Conservation (phyloP, 37 sponge, comb jelly and placozoan genomes). For the Crambe crambe region DNA sequence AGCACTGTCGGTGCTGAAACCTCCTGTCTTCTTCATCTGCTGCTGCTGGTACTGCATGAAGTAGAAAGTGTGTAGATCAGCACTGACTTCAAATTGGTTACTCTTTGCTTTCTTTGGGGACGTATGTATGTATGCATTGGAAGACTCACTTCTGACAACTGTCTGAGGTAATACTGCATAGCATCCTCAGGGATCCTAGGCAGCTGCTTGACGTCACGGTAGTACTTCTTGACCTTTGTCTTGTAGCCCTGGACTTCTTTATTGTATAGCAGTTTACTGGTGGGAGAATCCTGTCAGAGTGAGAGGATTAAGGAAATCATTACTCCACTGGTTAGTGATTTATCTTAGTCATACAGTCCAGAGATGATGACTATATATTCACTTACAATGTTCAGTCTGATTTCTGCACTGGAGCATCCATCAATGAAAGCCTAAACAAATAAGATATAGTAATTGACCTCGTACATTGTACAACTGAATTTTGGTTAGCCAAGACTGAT, state of each 20-base stretch:
- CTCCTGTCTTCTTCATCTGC: constrained; percentile 18
- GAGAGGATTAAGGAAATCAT: too few relatives aligned
- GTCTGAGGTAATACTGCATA: constrained; percentile 61
- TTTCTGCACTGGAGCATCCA: constrained; percentile 66
- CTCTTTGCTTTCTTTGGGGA: too few relatives aligned
- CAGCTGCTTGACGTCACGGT: constrained; percentile 51
- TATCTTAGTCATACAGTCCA: too few relatives aligned
- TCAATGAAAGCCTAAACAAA: constrained; percentile 71
- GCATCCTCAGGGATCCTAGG: constrained; percentile 64
- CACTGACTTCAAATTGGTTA: too few relatives aligned
- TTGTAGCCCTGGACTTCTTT: constrained; percentile 94
- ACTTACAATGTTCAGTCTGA: constrained; percentile 69
- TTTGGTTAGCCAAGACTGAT: too few relatives aligned
- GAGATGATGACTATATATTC: too few relatives aligned
- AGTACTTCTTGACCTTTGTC: constrained; percentile 67
- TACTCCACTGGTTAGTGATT: too few relatives aligned
- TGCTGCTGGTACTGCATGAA: constrained; percentile 45
- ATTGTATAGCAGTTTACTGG: constrained; percentile 90
- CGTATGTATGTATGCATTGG: too few relatives aligned
- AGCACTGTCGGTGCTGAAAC: constrained; percentile 64
- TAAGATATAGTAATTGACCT: background rate
- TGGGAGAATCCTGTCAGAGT: constrained; percentile 73
- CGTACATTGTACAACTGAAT: too few relatives aligned
- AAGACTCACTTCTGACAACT: constrained; percentile 64
- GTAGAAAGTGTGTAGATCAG: too few relatives aligned